phyloP scores from a whole-genome alignment of 2,888 invertebrate species.

The Pherbina coryleti region DNA sequence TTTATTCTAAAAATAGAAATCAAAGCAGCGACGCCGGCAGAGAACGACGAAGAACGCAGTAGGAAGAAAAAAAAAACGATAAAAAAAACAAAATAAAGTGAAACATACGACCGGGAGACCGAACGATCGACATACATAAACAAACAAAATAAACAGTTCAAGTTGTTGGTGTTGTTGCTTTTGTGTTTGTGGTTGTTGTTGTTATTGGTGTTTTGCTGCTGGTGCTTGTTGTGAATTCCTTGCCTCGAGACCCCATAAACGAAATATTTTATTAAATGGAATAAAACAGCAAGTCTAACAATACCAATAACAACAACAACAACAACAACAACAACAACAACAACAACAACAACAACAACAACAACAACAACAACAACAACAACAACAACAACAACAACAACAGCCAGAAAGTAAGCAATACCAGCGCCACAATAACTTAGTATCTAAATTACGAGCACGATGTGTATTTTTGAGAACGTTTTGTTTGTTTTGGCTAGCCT shows the following conservation, averaged over 20 bases:
- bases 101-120: conserved; percentile 4
- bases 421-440: neutral
- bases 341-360: neutral
- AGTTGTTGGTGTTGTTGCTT: neutral
- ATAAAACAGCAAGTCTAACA: neutral
- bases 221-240: conserved; percentile 24
- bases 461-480: neutral
- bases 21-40: conserved; percentile 18
- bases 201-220: conserved; percentile 6
- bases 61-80: neutral
- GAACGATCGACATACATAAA: conserved; percentile 11
- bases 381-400: neutral
- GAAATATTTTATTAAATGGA: conserved; percentile 34
- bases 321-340: neutral
- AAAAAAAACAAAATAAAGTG: too few relatives aligned
- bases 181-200: neutral
- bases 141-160: conserved; percentile 28
- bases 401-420: neutral
- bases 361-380: neutral
- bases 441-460: conserved; percentile 8
- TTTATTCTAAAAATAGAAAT: conserved; percentile 53
- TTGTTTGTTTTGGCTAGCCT: neutral
- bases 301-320: neutral
- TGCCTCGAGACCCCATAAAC: conserved; percentile 22
- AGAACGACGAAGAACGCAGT: neutral